Evolutionary conservation across 2,113 vertebrate genomes (phyloP).

Genomic region (Chrysochloris asiatica): DNA sequence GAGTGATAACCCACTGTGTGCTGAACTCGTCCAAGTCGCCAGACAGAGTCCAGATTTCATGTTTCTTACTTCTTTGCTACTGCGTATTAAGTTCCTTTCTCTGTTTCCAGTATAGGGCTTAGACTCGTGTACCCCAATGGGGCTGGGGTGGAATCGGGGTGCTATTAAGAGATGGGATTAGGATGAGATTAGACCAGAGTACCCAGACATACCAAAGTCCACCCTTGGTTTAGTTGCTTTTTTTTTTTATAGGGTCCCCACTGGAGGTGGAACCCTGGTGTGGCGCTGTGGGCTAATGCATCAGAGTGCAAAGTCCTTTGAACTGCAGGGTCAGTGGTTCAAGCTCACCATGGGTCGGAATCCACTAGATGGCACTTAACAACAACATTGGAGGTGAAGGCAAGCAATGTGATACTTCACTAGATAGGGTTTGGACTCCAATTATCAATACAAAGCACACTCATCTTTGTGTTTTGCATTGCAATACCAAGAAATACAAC

Average conservation of each 20-base stretch:
- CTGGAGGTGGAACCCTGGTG: too few relatives aligned
- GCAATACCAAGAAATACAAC: not conserved
- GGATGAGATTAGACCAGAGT: not conserved
- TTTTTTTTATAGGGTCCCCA: not conserved
- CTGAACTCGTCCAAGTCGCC: conserved; percentile 25
- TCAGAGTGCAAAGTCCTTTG: too few relatives aligned
- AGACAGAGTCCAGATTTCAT: conserved; percentile 34
- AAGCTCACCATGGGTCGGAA: too few relatives aligned
- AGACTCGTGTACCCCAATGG: not conserved
- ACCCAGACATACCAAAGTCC: not conserved
- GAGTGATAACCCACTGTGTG: not conserved
- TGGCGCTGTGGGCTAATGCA: too few relatives aligned
- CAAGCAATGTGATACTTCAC: conserved; percentile 24
- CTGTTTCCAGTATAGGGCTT: not conserved
- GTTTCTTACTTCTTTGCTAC: conserved; percentile 21
- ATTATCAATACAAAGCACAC: conserved; percentile 22
- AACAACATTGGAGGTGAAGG: too few relatives aligned
- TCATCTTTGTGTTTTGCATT: conserved; percentile 54
- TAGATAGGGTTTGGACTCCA: conserved; percentile 29
- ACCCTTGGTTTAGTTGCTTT: not conserved
- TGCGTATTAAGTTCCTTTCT: not conserved
- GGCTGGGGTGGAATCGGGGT: not conserved
- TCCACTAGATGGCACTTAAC: too few relatives aligned
- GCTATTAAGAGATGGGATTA: not conserved
- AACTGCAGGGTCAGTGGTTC: too few relatives aligned